Base-by-base conservation (phyloP, 2,797 vertebrate species). In the Limnodromus scolopaceus region DNA sequence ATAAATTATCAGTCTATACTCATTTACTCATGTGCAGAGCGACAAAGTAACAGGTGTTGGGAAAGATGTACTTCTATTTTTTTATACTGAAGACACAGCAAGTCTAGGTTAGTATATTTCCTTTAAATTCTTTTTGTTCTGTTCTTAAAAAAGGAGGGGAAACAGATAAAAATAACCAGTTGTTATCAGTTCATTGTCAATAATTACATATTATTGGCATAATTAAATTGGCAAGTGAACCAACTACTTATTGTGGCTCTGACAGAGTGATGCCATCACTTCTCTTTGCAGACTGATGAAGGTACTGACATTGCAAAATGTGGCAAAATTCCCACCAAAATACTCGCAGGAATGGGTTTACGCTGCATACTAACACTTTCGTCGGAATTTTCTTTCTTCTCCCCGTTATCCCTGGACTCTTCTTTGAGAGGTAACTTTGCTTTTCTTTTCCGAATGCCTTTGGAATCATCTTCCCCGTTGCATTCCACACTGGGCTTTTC, bases 371-470 rank as follows among this genome's bases (percentile, higher is more conserved):
- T 97, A 78, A 99, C 98, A 83, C 92, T 96, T 94, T 98, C 98
- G 14, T 98, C 98, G 0, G 98, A 96, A 39, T 97, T 98, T 25
- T 97, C 97, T 12, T 97, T 98, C 53, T 97, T 98, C n/a, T 97
- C 98, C 61, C 87, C 97, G 32, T 98, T 97, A 70, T 98, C 98
- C 58, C 97, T 98, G 92, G 95, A 65, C 54, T 98, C 98, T 36
- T 98, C 98, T 80, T 97, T 97, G 54, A 98, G 91, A 57, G 97
- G 96, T 16, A 97, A 96, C 77, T 98, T 98, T 30, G 96, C 85
- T 90, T 98, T 98, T 89, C 98, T 98, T 97, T 98, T 99, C 85
- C 98, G 97, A 96, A 96, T 95, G 30, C 95, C 95, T 85, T 98
- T 98, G 65, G 97, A 91, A 81, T 97, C 96, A 63, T 98, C 97